These are phyloP conservation scores for Calameuta idolon DNA, from an alignment of 2,888 invertebrate species.

Conservation along the genomic window DNA sequence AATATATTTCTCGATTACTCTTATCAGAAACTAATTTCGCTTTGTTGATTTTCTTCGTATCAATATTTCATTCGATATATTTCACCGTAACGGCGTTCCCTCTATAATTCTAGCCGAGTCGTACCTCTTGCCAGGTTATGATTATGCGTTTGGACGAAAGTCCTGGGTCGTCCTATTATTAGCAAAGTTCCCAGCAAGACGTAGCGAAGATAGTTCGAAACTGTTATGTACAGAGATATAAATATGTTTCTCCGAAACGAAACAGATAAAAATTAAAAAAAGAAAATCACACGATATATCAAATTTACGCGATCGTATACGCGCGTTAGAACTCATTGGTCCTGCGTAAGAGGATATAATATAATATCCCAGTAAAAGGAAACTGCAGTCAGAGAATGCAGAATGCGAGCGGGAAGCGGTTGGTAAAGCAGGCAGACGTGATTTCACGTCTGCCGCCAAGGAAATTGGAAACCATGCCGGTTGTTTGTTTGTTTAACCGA, in stretches of 20 bases:
- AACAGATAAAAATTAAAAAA: not conserved
- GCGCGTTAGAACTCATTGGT: not conserved
- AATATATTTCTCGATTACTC: not conserved
- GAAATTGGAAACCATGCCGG: slow-evolving; percentile 44
- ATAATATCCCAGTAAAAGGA: slow-evolving; percentile 19
- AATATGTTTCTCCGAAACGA: not conserved
- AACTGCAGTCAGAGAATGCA: slow-evolving; percentile 5
- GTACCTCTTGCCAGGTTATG: not conserved
- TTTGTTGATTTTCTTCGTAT: not conserved
- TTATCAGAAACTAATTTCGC: not conserved
- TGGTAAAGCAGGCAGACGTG: slow-evolving; percentile 33
- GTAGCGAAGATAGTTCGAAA: slow-evolving; percentile 5
- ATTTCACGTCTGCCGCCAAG: slow-evolving; percentile 49
- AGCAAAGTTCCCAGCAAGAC: slow-evolving; percentile 29
- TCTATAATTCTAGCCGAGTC: not conserved
- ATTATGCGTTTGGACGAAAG: slow-evolving; percentile 28
- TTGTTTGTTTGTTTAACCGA: slow-evolving; percentile 15
- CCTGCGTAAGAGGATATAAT: not conserved
- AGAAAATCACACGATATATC: not conserved
- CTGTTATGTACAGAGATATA: not conserved
- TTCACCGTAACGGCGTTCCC: not conserved
- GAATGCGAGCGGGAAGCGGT: slow-evolving; percentile 16
- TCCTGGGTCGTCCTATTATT: slow-evolving; percentile 39
- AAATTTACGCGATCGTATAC: not conserved
- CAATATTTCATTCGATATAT: not conserved